These are phyloP conservation scores for Rhinichthys osculus DNA, from an alignment of 2,797 vertebrate species.

Conservation along the genomic window DNA sequence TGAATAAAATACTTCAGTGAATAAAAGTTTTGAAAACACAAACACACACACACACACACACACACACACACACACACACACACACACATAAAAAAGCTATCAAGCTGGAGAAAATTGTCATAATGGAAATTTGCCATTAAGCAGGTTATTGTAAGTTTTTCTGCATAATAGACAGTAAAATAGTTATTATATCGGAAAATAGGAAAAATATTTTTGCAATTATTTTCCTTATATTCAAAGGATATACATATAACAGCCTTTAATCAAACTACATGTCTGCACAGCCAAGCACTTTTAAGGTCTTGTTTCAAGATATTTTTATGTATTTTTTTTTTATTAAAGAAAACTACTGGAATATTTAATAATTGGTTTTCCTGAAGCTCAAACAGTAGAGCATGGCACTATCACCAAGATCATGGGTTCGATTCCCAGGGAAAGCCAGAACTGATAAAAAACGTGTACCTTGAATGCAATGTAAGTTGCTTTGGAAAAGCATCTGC, in stretches of 20 bases:
- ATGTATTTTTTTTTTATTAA: too few species aligned
- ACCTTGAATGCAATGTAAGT: not conserved
- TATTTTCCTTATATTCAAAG: not conserved
- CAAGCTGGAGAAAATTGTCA: not conserved
- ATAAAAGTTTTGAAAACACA: too few species aligned
- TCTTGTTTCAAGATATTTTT: not conserved
- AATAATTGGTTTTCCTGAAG: not conserved
- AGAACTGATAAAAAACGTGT: not conserved
- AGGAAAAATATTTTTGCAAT: too few species aligned
- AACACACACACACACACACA: too few species aligned
- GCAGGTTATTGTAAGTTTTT: not conserved
- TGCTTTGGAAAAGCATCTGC: not conserved
- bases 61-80: too few species aligned
- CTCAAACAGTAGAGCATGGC: not conserved
- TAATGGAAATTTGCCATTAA: not conserved
- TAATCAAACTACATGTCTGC: not conserved
- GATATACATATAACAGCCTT: not conserved
- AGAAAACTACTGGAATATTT: not conserved
- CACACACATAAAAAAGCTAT: too few species aligned
- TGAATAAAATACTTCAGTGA: too few species aligned
- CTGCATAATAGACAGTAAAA: not conserved
- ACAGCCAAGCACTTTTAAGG: not conserved
- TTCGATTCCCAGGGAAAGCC: not conserved
- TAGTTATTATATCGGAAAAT: too few species aligned
- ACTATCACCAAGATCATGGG: not conserved